Evolutionary conservation across 2,888 invertebrate species (phyloP), one percentile per base, ranked within the genome.

Genomic region (Sphaerophoria taeniata): DNA sequence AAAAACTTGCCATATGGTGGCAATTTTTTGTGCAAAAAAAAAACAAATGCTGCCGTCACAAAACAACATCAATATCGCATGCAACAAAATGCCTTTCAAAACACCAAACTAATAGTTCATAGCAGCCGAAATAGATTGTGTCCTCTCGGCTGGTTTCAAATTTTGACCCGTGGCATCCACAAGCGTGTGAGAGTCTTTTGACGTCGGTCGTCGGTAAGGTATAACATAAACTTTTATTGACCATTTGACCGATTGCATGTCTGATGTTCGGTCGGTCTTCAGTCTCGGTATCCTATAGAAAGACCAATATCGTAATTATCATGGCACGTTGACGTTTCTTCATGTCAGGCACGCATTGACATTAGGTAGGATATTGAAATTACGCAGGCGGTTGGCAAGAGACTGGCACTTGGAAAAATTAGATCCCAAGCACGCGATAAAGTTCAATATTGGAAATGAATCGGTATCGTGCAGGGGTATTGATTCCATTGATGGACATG

Each of bases 221-320:
- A 70, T 77, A 53, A 77, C 58, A 39, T 60, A 65, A 58, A 79
- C 55, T 78, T 83, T 69, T 83, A 83, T 79, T 79, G 79, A 83
- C 83, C 80, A 85, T 63, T 81, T 85, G 81, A 85, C 76, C 85
- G 77, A 85, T 85, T 81, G 85, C 81, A 85, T 85, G 76, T 63
- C 70, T 60, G 69, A 73, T 73, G 73, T 73, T 76, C 76, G 34
- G 67, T 39, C 7, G 7, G 7, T 6, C 7, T 9, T 1, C 39
- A 3, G 39, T 39, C 7, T 9, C 6, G 39, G 43, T 77, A 81
- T 77, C 80, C 24, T 24, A 24, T 2, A 24, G 24, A 24, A 24
- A 24, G 51, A 9, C 45, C 56, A 72, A 76, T 80, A 71, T 58
- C 58, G 51, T 70, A 63, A n/a, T 63, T 72, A 63, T 60, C 63